These are phyloP conservation scores for Oegoconia quadripuncta DNA, from an alignment of 2,888 invertebrate genomes.

Conservation along the genomic window DNA sequence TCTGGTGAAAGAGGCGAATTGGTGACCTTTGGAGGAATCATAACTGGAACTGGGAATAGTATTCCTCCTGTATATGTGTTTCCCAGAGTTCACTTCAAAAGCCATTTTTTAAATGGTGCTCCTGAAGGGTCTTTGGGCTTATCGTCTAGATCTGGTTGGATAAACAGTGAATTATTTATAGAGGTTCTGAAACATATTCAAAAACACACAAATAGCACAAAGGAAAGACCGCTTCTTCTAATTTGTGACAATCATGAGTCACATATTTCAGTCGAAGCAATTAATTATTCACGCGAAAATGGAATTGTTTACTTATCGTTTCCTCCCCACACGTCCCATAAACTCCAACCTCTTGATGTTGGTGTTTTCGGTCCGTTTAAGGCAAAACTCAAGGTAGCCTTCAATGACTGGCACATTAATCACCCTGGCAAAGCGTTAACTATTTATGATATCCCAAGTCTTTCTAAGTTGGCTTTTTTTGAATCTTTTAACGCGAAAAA, in stretches of 20 bases:
- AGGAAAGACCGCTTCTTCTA: conserved; percentile 19
- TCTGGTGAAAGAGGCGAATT: conserved; percentile 40
- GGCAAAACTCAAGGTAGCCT: no score
- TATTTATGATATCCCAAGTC: no score
- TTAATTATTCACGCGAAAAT: conserved; percentile 12
- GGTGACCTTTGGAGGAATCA: conserved; percentile 40
- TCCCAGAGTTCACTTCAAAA: conserved; percentile 25
- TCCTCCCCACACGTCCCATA: conserved; percentile 35
- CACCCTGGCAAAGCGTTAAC: no score
- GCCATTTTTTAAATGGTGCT: conserved; percentile 24
- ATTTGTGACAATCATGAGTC: conserved; percentile 20
- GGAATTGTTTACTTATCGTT: conserved; percentile 12
- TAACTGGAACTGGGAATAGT: conserved; percentile 31
- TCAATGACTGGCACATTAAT: no score
- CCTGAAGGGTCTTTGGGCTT: conserved; percentile 19
- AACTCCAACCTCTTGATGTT: conserved; percentile 36
- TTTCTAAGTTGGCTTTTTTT: no score
- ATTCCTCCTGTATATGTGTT: conserved; percentile 37
- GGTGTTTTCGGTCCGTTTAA: no score
- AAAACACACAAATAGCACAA: conserved; percentile 11
- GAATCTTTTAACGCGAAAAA: no score
- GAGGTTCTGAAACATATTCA: no score
- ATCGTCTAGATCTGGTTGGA: conserved; percentile 23
- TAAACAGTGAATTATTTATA: conserved; percentile 18
- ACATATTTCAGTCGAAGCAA: conserved; percentile 9